Conservation (phyloP, 2,797 vertebrate genomes). For the Percopsis omiscomaycus region DNA sequence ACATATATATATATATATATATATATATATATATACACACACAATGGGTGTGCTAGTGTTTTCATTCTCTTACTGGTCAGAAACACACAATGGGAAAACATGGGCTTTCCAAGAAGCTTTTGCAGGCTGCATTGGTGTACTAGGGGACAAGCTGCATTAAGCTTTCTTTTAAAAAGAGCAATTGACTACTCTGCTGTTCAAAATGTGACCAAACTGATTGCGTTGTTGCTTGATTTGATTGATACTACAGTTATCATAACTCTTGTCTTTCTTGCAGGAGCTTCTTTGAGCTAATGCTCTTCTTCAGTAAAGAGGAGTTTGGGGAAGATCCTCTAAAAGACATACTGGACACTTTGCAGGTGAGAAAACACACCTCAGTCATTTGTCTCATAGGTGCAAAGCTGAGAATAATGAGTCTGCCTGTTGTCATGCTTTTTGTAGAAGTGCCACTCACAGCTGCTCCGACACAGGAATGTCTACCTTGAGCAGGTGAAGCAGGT, state of each 20-base stretch:
- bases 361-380: conserved; percentile 59
- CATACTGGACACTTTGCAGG: conserved; percentile 95
- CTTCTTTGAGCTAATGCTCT: conserved; percentile 97
- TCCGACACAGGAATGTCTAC: conserved; percentile 90
- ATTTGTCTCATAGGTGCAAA: not conserved
- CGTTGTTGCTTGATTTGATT: too few species aligned
- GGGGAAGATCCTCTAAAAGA: conserved; percentile 94
- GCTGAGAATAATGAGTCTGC: not conserved
- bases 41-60: too few species aligned
- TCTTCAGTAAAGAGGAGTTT: conserved; percentile 97
- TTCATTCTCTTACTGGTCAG: too few species aligned
- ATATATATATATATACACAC: too few species aligned
- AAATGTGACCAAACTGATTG: too few species aligned
- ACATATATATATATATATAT: too few species aligned
- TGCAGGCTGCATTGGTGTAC: too few species aligned
- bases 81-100: too few species aligned
- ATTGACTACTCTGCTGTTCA: too few species aligned
- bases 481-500: conserved; percentile 90
- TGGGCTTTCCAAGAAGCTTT: too few species aligned
- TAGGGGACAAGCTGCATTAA: too few species aligned
- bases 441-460: conserved; percentile 89
- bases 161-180: too few species aligned
- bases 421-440: conserved; percentile 51
- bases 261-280: conserved; percentile 80
- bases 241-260: not conserved